Base-by-base conservation (phyloP, 2,113 vertebrate species). In the Cynopterus brachyotis region DNA sequence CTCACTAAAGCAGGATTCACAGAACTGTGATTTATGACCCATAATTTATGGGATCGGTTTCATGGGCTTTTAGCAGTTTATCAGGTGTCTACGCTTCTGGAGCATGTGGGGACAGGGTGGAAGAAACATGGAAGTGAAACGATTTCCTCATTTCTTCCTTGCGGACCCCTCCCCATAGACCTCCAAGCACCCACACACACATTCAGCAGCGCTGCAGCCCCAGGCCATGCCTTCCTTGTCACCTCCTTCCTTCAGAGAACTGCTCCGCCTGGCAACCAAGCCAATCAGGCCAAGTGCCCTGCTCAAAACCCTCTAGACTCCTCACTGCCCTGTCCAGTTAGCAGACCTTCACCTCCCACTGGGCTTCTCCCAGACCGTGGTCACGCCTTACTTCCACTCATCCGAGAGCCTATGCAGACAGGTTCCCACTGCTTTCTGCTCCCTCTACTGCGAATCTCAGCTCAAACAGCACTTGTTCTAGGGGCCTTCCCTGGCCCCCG, bases 241-340 rank as follows among this genome's bases (percentile, higher is more conserved):
- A 30, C 50, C 28, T 60, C 60, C 20, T 42, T 26, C 60, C 84
- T 40, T 45, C 12, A n/a, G 60, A 76, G 15, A 47, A 16, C 81
- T 40, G 9, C 6, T 0, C 35, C 4, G 0, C 35, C 60, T 8
- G 3, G 26, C 80, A 8, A 2, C 62, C 45, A 30, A 75, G 30
- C 22, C 37, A n/a, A 5, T 0, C 5, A 0, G 19, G 35, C n/a
- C 62, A 28, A 6, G 2, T 50, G 2, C 4, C 28, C 13, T 16
- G 35, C 92, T 47, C 30, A 6, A 3, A 57, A 8, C 37, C 42
- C 32, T 50, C 37, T 62, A 42, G 32, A 12, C 19, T 5, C 22
- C 90, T 35, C 12, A 1, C 0, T 9, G 64, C 72, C 28, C 50
- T 57, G 7, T 2, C 5, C 1, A 0, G 55, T 19, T 11, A 35